phyloP scores from a whole-genome alignment of 37 sponge, comb jelly and placozoan genomes.

The Oscarella lobularis region DNA sequence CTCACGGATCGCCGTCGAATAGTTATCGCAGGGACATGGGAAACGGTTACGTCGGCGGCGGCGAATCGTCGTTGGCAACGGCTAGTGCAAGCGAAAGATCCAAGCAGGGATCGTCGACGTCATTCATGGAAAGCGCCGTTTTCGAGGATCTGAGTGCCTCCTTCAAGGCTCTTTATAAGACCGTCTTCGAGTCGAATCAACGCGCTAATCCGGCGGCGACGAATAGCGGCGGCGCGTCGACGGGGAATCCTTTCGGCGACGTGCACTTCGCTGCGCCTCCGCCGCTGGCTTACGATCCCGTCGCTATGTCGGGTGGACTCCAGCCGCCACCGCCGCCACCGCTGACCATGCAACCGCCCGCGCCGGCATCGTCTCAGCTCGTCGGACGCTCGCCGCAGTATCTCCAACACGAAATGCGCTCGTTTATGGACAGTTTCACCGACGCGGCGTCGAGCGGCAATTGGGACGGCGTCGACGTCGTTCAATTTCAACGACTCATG shows the following conservation, averaged over 20 bases:
- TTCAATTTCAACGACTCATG: constrained; percentile 19
- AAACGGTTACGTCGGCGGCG: background rate
- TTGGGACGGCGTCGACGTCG: background rate
- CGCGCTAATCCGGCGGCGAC: background rate
- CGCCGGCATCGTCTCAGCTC: background rate
- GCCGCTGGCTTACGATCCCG: background rate
- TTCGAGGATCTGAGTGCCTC: constrained; percentile 47
- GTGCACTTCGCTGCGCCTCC: background rate
- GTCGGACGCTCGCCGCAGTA: background rate
- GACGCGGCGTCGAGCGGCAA: background rate
- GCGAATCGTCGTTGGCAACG: background rate
- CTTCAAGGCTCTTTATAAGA: constrained; percentile 47
- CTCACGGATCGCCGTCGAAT: background rate
- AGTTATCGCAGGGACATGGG: background rate
- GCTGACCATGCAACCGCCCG: background rate
- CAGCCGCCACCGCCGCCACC: background rate
- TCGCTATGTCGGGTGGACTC: too few relatives aligned
- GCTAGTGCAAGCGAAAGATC: background rate
- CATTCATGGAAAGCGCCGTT: constrained; percentile 31
- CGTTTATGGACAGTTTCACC: background rate
- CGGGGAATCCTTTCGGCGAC: background rate
- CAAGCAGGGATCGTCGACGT: background rate
- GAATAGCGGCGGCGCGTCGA: background rate
- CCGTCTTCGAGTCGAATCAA: constrained; percentile 23
- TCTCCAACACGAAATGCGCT: background rate